phyloP scores from a whole-genome alignment of 2,797 vertebrate species.

The Pangasius larnaudii region DNA sequence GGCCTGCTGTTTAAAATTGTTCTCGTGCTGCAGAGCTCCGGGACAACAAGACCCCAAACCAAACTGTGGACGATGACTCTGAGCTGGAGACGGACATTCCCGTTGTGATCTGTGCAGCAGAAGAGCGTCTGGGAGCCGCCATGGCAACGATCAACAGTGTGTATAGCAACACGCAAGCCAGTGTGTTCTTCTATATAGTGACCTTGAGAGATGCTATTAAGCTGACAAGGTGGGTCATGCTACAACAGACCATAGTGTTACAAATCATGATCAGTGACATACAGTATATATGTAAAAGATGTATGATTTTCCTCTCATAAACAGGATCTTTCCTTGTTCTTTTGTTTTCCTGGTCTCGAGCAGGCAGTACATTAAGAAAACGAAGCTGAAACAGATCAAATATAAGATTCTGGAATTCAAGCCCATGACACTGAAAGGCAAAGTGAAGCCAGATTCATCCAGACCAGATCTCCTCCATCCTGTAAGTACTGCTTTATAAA shows the following conservation, averaged over 20 bases:
- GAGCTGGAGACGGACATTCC: constrained; percentile 79
- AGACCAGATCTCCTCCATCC: constrained; percentile 93
- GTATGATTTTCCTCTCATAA: not conserved
- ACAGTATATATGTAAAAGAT: not conserved
- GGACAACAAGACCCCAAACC: constrained; percentile 20
- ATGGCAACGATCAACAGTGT: constrained; percentile 93
- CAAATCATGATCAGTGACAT: not conserved
- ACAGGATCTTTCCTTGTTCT: not conserved
- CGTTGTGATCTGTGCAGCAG: constrained; percentile 87
- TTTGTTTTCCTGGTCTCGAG: not conserved
- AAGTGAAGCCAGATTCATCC: constrained; percentile 88
- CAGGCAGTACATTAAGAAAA: constrained; percentile 92
- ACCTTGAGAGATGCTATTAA: constrained; percentile 84
- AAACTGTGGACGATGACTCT: not conserved
- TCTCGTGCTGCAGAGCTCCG: constrained; percentile 53
- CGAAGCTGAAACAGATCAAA: constrained; percentile 85
- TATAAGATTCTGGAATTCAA: constrained; percentile 95
- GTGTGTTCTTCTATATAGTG: constrained; percentile 89
- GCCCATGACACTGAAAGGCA: constrained; percentile 88
- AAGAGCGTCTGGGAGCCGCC: constrained; percentile 85
- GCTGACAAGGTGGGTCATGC: constrained; percentile 76
- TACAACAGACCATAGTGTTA: not conserved
- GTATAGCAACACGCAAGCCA: constrained; percentile 86
- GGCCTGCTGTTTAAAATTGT: not conserved
- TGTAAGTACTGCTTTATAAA: constrained; percentile 78